phyloP scores from a whole-genome alignment of 2,797 vertebrate species.

The Nyctibius grandis region DNA sequence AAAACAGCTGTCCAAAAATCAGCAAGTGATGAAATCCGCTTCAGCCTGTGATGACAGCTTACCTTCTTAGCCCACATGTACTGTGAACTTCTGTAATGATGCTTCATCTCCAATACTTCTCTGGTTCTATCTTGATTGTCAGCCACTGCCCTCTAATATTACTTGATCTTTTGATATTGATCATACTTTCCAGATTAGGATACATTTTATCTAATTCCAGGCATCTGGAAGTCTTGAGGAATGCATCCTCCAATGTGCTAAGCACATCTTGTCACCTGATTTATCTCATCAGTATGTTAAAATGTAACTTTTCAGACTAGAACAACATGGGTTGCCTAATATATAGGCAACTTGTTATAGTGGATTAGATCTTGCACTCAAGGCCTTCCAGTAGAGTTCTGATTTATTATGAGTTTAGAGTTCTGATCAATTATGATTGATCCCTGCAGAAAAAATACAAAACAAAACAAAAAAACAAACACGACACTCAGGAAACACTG shows the following conservation, averaged over 20 bases:
- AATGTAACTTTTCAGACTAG: not conserved
- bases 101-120: not conserved
- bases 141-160: too few relatives aligned
- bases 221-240: not conserved
- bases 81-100: not conserved
- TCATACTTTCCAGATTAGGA: not conserved
- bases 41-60: not conserved
- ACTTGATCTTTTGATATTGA: not conserved
- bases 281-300: not conserved
- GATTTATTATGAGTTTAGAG: not conserved
- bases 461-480: not conserved
- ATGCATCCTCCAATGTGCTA: accelerated
- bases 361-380: not conserved
- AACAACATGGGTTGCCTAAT: not conserved
- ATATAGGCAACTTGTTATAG: not conserved
- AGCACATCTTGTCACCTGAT: not conserved
- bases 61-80: not conserved
- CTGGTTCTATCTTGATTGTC: not conserved
- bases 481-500: accelerated
- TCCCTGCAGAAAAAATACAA: not conserved
- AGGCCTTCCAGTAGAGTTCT: not conserved
- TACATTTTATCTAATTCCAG: not conserved
- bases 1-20: not conserved
- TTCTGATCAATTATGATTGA: not conserved
- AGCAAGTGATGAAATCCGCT: not conserved